Base-by-base conservation (phyloP, 2,888 invertebrate genomes). In the Argyra leucocephala region DNA sequence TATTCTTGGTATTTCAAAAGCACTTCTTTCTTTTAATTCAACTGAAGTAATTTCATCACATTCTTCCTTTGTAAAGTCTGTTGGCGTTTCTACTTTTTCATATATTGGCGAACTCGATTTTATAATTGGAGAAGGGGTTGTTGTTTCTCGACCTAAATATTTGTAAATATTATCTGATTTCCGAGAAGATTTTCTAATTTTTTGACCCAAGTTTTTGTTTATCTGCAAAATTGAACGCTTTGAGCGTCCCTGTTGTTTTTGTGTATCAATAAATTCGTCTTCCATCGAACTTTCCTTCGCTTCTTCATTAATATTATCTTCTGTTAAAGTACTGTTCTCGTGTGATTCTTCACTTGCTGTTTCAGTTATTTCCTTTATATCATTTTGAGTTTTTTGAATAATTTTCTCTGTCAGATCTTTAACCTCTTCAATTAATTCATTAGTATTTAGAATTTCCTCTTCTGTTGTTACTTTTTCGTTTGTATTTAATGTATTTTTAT, bases 161-260 rank as follows among this genome's bases (percentile, higher is more conserved):
- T 59, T 59, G 18, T 59, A 59, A 23, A 59, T 59, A 23, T 59
- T 59, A 23, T 59, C 59, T 23, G 59, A 59, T 59, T 59, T 59
- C 12, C 59, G 12, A 5, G 59, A 59, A 12, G 59, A 59, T 23
- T 59, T 59, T 12, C 59, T 10, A 23, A 59, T 59, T 59, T 22
- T 23, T 10, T 59, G 22, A 1, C 48, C n/a, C 15, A 48, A 12
- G 18, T 2, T 48, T 48, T 48, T 59, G 15, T 23, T 59, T 59
- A 10, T 3, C 12, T 23, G 48, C 4, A 18, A 15, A 48, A 48
- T 18, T 18, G n/a, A 48, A 59, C 59, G 59, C 23, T 59, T 59
- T 10, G 12, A 23, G 12, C 58, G 58, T 9, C 22, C 22, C 3
- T 58, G 22, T 23, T 15, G 23, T 59, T 59, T 59, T 23, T 9